Evolutionary conservation across 2,797 vertebrate genomes (phyloP), one percentile per base, ranked within the genome.

Genomic region (Scyliorhinus canicula): DNA sequence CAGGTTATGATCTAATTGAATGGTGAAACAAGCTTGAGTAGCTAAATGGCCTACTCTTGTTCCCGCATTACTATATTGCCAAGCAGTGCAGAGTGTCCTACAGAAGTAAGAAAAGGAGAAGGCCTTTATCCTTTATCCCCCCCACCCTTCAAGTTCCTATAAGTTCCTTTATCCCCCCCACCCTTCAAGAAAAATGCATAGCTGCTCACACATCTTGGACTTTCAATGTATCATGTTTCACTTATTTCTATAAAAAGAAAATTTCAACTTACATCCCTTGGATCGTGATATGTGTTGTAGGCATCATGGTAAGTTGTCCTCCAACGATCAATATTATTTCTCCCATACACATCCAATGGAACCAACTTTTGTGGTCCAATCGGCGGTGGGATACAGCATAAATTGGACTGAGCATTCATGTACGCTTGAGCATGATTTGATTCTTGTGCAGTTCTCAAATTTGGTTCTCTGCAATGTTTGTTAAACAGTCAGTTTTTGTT

Each of bases 251-350:
- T 21, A 74, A n/a, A 91, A 91, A 93, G 44, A 47, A 14, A 5
- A 94, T 52, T 94, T 94, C 8, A 69, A 74, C 93, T 94, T 94
- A 94, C 93, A 35, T 94, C 93, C 67, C 28, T 71, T 94, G 93
- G 67, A 94, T 94, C 93, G 5, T 94, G 93, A 12, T 94, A 94
- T 94, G 93, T 94, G 50, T 94, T 94, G 50, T 94, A 94, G 14
- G 67, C 93, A 3, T 74, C 11, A 71, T 52, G 44, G 52, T 94
- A 94, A 52, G 65, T 74, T 44, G 93, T 94, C 67, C 16, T 52
- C 93, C 93, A 94, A 52, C 93, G 93, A 74, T 94, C 47, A 31
- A 52, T 52, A 55, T 94, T 31, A 4, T 67, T 67, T 74, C 69
- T 74, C 26, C 93, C 93, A 74, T 71, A 94, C 5, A 71, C 93